Percentiles rank a stretch among this genome's conserved stretches.
These are phyloP conservation scores for Aphidius gifuensis DNA, from an alignment of 1,140 invertebrate genomes.

Conservation along the genomic window DNA sequence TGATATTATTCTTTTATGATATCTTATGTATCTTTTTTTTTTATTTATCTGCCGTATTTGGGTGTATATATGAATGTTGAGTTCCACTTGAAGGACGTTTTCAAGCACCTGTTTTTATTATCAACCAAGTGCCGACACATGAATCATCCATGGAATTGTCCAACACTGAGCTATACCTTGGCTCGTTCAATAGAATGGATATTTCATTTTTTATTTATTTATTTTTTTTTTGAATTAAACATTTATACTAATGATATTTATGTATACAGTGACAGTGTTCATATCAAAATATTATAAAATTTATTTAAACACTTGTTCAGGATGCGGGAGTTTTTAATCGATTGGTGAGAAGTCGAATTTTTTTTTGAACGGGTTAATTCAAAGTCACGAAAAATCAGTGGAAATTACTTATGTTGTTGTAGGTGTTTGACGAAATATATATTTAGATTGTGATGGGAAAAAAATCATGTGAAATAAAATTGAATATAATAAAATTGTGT, in stretches of 20 bases:
- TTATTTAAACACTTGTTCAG: not conserved
- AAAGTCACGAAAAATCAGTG: too few relatives aligned
- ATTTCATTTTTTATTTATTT: not conserved
- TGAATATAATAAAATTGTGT: too few relatives aligned
- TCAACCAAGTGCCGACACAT: slow-evolving; percentile 25
- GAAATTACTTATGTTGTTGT: too few relatives aligned
- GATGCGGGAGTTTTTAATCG: not conserved
- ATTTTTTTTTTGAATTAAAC: too few relatives aligned
- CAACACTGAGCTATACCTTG: slow-evolving; percentile 22
- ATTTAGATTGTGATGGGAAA: too few relatives aligned
- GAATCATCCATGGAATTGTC: slow-evolving; percentile 31
- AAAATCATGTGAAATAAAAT: too few relatives aligned
- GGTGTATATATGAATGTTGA: slow-evolving; percentile 14
- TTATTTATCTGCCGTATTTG: slow-evolving; percentile 21
- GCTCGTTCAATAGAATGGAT: not conserved
- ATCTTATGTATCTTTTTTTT: not conserved
- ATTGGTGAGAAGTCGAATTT: not conserved
- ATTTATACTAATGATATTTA: too few relatives aligned
- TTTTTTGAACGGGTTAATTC: not conserved
- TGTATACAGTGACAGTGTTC: not conserved
- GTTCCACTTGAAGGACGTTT: slow-evolving; percentile 11
- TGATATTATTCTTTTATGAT: not conserved
- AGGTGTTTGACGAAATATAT: too few relatives aligned
- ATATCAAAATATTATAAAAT: not conserved
- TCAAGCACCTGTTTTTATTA: slow-evolving; percentile 33